Percentiles rank a stretch among this genome's conserved stretches.
phyloP scores from a whole-genome alignment of 2,888 invertebrate species.

The Ctenicera cuprea region DNA sequence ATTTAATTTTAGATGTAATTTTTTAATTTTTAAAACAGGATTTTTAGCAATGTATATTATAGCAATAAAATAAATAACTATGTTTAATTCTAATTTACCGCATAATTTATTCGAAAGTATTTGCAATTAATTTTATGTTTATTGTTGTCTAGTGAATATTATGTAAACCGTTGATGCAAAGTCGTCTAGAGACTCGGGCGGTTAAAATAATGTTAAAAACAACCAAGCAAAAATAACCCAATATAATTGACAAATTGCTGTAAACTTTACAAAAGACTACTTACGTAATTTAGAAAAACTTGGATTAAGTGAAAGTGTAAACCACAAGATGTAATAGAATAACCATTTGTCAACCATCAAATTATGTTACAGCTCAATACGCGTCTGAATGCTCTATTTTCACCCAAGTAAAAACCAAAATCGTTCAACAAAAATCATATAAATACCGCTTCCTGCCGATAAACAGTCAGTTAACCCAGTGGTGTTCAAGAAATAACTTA shows the following conservation, averaged over 20 bases:
- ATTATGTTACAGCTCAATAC: slow-evolving; percentile 63
- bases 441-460: slow-evolving; percentile 57
- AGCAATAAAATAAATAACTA: too few species aligned
- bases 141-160: not conserved
- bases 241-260: slow-evolving; percentile 40
- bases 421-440: slow-evolving; percentile 62
- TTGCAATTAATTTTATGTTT: not conserved
- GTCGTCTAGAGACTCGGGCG: not conserved
- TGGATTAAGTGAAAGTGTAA: slow-evolving; percentile 64
- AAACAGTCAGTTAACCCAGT: slow-evolving; percentile 62
- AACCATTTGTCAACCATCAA: slow-evolving; percentile 63
- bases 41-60: too few species aligned
- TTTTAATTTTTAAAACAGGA: too few species aligned
- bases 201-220: slow-evolving; percentile 20
- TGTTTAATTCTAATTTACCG: not conserved
- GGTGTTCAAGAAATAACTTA: slow-evolving; percentile 41
- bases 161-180: not conserved
- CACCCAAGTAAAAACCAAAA: slow-evolving; percentile 57
- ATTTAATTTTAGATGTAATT: too few species aligned
- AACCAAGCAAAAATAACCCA: slow-evolving; percentile 22
- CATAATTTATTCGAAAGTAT: slow-evolving; percentile 1
- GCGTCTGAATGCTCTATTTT: slow-evolving; percentile 59
- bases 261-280: slow-evolving; percentile 44
- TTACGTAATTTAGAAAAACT: slow-evolving; percentile 50
- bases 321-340: slow-evolving; percentile 68